Conservation (phyloP, 1,140 invertebrate genomes). For the Drosophila melanica region DNA sequence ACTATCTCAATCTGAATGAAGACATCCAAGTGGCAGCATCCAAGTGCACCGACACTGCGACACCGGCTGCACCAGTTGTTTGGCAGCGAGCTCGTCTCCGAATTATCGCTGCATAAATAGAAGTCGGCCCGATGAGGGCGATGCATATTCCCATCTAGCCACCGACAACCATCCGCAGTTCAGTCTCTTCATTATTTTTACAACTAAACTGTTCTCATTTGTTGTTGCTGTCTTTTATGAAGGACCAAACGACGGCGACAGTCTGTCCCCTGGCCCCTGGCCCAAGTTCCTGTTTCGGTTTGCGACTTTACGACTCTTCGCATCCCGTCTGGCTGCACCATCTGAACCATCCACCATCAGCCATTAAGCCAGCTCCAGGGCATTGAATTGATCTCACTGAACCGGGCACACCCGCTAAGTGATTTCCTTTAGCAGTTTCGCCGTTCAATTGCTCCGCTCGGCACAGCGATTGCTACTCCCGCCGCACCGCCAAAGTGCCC, state of each 20-base stretch:
- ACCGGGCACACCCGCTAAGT: slow-evolving; percentile 56
- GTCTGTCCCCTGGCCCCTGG: slow-evolving; percentile 2
- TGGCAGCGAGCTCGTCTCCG: slow-evolving; percentile 40
- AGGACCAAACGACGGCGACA: slow-evolving; percentile 27
- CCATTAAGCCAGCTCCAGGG: slow-evolving; percentile 27
- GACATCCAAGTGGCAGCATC: slow-evolving; percentile 48
- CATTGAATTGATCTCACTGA: slow-evolving; percentile 39
- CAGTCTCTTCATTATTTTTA: slow-evolving; percentile 47
- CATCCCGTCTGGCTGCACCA: slow-evolving; percentile 7
- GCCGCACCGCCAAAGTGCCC: background rate
- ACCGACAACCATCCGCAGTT: slow-evolving; percentile 9
- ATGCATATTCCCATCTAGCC: background rate
- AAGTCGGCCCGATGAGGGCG: slow-evolving; percentile 31
- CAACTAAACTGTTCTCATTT: slow-evolving; percentile 41
- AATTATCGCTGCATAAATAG: slow-evolving; percentile 80
- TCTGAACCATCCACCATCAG: background rate
- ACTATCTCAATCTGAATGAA: slow-evolving; percentile 50
- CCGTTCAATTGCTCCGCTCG: background rate
- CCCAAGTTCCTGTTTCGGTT: slow-evolving; percentile 1
- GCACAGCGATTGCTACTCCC: background rate
- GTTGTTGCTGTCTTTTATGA: slow-evolving; percentile 18
- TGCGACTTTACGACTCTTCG: background rate
- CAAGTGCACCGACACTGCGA: slow-evolving; percentile 15
- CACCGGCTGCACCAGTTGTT: slow-evolving; percentile 35
- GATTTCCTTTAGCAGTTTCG: slow-evolving; percentile 42